A percentile compares a stretch with the other conserved stretches of the same genome.
These are phyloP conservation scores for Himalopsyche kuldschensis DNA, from an alignment of 2,888 invertebrate genomes.

Conservation along the genomic window DNA sequence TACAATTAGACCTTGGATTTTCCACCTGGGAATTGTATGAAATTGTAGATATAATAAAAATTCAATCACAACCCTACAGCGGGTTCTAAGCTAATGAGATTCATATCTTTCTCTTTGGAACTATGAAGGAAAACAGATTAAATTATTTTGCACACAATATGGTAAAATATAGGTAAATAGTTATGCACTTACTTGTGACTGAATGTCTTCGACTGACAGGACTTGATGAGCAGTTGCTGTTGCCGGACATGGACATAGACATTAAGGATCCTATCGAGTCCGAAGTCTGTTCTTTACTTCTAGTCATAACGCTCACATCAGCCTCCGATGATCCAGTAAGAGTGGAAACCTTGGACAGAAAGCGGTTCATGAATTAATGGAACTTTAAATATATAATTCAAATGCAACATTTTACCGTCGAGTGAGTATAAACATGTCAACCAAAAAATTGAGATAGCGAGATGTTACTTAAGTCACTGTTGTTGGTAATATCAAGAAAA, in stretches of 20 bases:
- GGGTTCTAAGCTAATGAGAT: too few relatives aligned
- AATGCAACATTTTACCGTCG: not conserved
- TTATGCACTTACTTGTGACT: slow-evolving; percentile 67
- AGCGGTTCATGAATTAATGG: not conserved
- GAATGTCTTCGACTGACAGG: slow-evolving; percentile 79
- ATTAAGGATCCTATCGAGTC: slow-evolving; percentile 77
- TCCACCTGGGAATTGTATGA: too few relatives aligned
- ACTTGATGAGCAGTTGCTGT: slow-evolving; percentile 79
- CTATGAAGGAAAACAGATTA: too few relatives aligned
- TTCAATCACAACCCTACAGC: too few relatives aligned
- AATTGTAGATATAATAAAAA: too few relatives aligned
- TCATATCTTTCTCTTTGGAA: too few relatives aligned
- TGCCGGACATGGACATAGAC: slow-evolving; percentile 75
- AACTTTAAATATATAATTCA: not conserved
- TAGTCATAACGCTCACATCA: slow-evolving; percentile 58
- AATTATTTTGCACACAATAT: not conserved
- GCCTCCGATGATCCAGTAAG: slow-evolving; percentile 83
- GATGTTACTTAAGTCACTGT: too few relatives aligned
- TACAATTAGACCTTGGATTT: too few relatives aligned
- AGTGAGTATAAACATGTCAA: too few relatives aligned
- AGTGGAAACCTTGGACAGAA: slow-evolving; percentile 67
- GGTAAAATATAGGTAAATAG: not conserved
- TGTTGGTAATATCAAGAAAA: too few relatives aligned
- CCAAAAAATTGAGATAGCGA: too few relatives aligned
- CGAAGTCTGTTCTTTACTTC: slow-evolving; percentile 62